phyloP scores from a whole-genome alignment of 2,888 invertebrate genomes.

The Reticulitermes lucifugus region DNA sequence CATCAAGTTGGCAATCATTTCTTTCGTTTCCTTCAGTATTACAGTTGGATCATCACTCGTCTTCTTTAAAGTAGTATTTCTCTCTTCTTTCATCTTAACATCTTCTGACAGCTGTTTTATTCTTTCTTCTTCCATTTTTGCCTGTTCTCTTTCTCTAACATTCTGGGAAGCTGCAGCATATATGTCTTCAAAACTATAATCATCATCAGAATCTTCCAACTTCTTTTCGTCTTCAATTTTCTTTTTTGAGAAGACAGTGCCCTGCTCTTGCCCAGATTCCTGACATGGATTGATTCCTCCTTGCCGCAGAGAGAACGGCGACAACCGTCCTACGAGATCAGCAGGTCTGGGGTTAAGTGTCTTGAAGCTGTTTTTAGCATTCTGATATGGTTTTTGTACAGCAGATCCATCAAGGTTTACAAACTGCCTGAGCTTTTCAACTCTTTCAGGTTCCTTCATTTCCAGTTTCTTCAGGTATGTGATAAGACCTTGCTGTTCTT shows the following conservation, averaged over 20 bases:
- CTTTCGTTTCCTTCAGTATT: slow-evolving; percentile 70
- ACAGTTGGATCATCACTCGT: slow-evolving; percentile 61
- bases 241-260: slow-evolving; percentile 56
- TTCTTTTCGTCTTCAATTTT: slow-evolving; percentile 68
- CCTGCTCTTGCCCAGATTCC: slow-evolving; percentile 62
- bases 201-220: slow-evolving; percentile 72
- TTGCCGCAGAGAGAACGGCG: slow-evolving; percentile 67
- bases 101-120: slow-evolving; percentile 35
- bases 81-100: slow-evolving; percentile 51
- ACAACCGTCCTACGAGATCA: slow-evolving; percentile 58
- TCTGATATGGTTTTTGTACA: neutral
- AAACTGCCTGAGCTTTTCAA: slow-evolving; percentile 80
- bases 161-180: slow-evolving; percentile 82
- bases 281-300: slow-evolving; percentile 63
- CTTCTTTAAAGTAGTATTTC: neutral
- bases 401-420: slow-evolving; percentile 70
- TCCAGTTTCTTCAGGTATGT: slow-evolving; percentile 85
- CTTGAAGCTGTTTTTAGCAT: neutral
- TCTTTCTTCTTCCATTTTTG: slow-evolving; percentile 40
- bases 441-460: slow-evolving; percentile 79
- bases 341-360: slow-evolving; percentile 48
- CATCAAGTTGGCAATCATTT: slow-evolving; percentile 74
- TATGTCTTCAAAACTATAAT: slow-evolving; percentile 87
- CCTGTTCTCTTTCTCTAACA: slow-evolving; percentile 69
- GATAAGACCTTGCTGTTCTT: slow-evolving; percentile 86